Base-by-base conservation (phyloP, 2,888 invertebrate genomes). In the Xestoiulus laeticollis region DNA sequence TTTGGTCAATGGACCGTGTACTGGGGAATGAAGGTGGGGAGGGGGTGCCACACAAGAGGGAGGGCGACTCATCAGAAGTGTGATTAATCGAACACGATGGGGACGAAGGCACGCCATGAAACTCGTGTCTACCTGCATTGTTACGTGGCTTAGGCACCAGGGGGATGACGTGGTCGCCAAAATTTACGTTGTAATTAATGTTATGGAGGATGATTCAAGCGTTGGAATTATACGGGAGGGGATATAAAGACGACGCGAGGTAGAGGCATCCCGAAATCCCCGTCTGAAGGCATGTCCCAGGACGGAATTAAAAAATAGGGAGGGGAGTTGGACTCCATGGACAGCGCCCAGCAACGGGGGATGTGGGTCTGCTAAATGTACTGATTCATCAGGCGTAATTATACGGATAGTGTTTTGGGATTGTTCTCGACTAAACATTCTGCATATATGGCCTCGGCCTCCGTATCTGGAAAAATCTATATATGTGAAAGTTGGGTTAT, bases 201-300 rank as follows among this genome's bases (percentile, higher is more conserved):
- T 53, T 53, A 53, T 53, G 53, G 53, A n/a, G 53, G 53, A 53
- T 53, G 53, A 53, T 53, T 53, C 53, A 53, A 53, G 53, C 53
- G 53, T n/a, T 1, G 53, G 53, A 53, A 53, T 53, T 12, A 53
- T n/a, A 53, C 53, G 53, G 53, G 19, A n/a, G 53, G 53, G 53
- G 53, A 53, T 53, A 53, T 4, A 53, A n/a, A n/a, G n/a, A n/a
- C n/a, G n/a, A n/a, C n/a, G n/a, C n/a, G n/a, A 53, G 53, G 53
- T 53, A 53, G 53, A 53, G 53, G 53, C 53, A 53, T 53, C 53
- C n/a, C 14, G n/a, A 53, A 53, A 53, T 53, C 53, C 53, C 53
- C 53, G 53, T 53, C 53, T 53, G 53, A 53, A 53, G 53, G 53
- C 53, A 53, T 53, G 53, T 53, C 53, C 53, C 53, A 53, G 53